Base-by-base conservation (phyloP, 2,113 vertebrate species). In the Lutjanus erythropterus region DNA sequence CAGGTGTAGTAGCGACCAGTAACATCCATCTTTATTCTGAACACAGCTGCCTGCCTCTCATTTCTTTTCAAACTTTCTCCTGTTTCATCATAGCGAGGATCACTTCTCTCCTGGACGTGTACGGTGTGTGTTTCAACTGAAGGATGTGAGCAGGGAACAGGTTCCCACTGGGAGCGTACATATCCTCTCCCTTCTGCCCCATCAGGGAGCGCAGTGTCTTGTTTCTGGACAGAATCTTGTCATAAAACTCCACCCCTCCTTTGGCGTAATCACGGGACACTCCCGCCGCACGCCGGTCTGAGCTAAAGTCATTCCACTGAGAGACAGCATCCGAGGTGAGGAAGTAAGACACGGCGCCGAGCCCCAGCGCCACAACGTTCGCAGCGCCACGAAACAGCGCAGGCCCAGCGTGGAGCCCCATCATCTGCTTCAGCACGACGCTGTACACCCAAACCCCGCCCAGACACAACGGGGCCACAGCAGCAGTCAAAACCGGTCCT, bases 241-340 rank as follows among this genome's bases (percentile, higher is more conserved):
- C 94, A 4, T 99, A 99, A 91, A 99, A 99, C 88, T 99, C 97
- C 15, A 98, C 91, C 3, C 97, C 97, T 6, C 97, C 97, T 25
- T 49, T 91, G 75, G 96, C 95, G 0, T 98, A 98, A 61, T 92
- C 90, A 7, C 50, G 31, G 10, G 97, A 98, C 72, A 99, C 47
- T 4, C 87, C 35, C 0, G 97, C 97, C 0, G 96, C 96, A 3
- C 25, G 92, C 0, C 76, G 92, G 92, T 99, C 97, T 1, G 96
- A 91, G 76, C 76, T 92, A 58, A 94, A 96, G 91, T 99, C 97
- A 42, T 96, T 71, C 86, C 96, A 94, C 5, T 96, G 91, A 65
- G 83, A 95, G 77, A 97, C 27, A 0, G 96, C 93, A 0, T 98
- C 97, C 0, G 89, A 93, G 19, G 87, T 90, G 21, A 99, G 23